Percentiles rank a stretch among this genome's conserved stretches.
phyloP scores from a whole-genome alignment of 2,888 invertebrate genomes.

The Xestia xanthographa region DNA sequence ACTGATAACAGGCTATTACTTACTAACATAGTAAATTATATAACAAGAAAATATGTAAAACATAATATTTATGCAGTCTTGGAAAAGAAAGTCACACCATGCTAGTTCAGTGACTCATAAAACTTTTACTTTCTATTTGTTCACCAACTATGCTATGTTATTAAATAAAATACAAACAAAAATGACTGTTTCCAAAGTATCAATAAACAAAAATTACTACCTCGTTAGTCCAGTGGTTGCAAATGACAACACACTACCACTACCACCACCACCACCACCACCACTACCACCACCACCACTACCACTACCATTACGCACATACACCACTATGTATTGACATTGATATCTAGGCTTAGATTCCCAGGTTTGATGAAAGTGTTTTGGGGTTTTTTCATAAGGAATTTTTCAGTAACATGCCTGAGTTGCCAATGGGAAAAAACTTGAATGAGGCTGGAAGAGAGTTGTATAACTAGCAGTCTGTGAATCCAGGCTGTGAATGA shows the following conservation, averaged over 20 bases:
- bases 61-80: slow-evolving; percentile 5
- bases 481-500: neutral
- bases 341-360: neutral
- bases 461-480: too few relatives aligned
- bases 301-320: too few relatives aligned
- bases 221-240: neutral
- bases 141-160: neutral
- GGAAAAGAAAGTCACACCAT: slow-evolving; percentile 5
- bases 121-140: slow-evolving; percentile 22
- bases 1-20: too few relatives aligned
- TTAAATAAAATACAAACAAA: neutral
- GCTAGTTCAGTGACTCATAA: slow-evolving; percentile 5
- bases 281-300: too few relatives aligned
- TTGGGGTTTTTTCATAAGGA: neutral
- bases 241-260: too few relatives aligned
- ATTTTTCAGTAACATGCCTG: neutral
- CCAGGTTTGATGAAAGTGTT: neutral
- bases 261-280: too few relatives aligned
- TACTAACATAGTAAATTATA: too few relatives aligned
- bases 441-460: too few relatives aligned
- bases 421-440: neutral
- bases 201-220: neutral
- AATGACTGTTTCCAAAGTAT: too few relatives aligned
- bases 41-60: neutral
- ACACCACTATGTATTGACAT: too few relatives aligned